Base-by-base conservation (phyloP, 2,888 invertebrate species). In the Cenopis cana region DNA sequence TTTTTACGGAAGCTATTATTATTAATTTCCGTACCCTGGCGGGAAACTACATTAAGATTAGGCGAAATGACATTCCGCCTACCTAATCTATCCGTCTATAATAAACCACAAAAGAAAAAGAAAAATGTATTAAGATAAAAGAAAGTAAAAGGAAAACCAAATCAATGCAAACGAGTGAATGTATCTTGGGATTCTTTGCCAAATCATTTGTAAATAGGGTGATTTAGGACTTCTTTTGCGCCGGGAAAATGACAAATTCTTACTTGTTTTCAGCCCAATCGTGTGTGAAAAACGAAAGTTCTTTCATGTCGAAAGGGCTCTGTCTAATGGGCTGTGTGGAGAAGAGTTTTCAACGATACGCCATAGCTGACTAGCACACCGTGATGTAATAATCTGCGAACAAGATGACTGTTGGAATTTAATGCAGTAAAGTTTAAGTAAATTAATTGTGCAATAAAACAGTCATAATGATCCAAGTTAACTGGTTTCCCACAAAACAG, bases 241-340 rank as follows among this genome's bases (percentile, higher is more conserved):
- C 18, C 61, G 75, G 77, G 76, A 75, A 78, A 75, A 77, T 74
- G 77, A 77, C 75, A 76, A 80, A 79, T 78, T 68, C 73, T 52
- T 46, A 55, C 81, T 84, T 82, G 78, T 81, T 79, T 79, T 79
- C 77, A 76, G 81, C 73, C 78, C 79, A 77, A 73, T 81, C 79
- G 74, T 72, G 78, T 76, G 77, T 75, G 75, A 82, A 79, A 81
- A 82, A 80, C 76, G 75, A 80, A 80, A 80, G 76, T 81, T 76
- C 78, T 78, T 81, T 82, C 72, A 75, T 79, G 79, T 74, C 75
- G 76, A 78, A 69, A 78, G 78, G 79, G 77, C 77, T 74, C 74
- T 80, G 84, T 84, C 83, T 79, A 85, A 85, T 85, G 82, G 81
- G 76, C 78, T 78, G 77, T 80, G 69, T 76, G 73, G 74, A 64